phyloP scores from a whole-genome alignment of 2,797 vertebrate genomes.

The Anas bernieri region DNA sequence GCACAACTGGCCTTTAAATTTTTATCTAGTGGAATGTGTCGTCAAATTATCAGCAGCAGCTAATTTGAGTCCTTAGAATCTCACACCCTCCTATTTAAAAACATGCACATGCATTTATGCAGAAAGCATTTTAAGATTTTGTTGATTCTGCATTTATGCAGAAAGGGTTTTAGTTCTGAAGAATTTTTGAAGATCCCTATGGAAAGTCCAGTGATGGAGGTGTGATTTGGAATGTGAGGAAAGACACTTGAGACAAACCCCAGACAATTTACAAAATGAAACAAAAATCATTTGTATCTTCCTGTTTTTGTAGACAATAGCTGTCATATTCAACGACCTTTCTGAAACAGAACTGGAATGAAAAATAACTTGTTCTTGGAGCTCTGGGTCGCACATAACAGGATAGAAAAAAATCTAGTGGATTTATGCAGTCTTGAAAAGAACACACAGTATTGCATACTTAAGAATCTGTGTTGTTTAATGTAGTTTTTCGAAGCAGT shows the following conservation, averaged over 20 bases:
- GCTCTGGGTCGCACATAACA: background rate
- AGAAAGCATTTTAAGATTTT: background rate
- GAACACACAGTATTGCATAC: background rate
- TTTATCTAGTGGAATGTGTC: background rate
- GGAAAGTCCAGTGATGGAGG: constrained; percentile 20
- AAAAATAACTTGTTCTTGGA: background rate
- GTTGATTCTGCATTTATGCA: background rate
- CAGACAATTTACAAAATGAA: constrained; percentile 18
- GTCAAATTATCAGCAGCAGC: background rate
- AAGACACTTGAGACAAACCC: background rate
- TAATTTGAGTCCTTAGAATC: background rate
- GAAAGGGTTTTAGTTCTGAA: background rate
- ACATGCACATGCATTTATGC: background rate
- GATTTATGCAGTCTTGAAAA: background rate
- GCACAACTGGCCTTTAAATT: background rate
- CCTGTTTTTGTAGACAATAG: constrained; percentile 5
- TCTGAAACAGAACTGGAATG: background rate
- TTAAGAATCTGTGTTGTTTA: background rate
- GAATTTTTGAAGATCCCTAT: background rate
- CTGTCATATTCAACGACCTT: background rate
- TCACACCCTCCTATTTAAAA: background rate
- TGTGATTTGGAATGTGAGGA: background rate
- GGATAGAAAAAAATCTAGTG: background rate
- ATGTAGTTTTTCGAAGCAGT: background rate
- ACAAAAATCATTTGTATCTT: constrained; percentile 35